These are phyloP conservation scores for Regulus satrapa DNA, from an alignment of 2,113 vertebrate genomes.

Conservation along the genomic window DNA sequence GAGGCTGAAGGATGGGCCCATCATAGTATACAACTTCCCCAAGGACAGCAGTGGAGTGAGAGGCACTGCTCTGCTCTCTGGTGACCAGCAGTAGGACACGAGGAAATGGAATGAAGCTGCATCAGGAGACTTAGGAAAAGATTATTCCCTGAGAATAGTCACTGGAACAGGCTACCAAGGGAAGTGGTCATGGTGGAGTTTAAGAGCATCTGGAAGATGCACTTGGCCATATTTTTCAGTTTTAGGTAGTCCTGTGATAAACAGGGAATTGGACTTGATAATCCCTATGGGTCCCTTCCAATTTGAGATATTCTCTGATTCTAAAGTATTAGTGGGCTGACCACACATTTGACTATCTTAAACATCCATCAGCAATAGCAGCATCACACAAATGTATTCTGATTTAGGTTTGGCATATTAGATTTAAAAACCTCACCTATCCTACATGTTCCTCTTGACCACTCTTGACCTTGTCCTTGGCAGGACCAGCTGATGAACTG, in stretches of 20 bases:
- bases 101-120: not conserved
- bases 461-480: not conserved
- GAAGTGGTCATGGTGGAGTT: not conserved
- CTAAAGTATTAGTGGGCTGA: not conserved
- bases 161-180: not conserved
- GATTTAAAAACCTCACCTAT: not conserved
- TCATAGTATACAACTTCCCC: not conserved
- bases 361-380: not conserved
- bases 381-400: not conserved
- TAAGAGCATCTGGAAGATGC: not conserved
- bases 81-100: accelerated
- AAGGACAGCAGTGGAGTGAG: accelerated
- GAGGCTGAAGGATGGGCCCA: not conserved
- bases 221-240: not conserved
- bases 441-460: not conserved
- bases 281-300: not conserved
- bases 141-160: not conserved
- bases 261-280: not conserved
- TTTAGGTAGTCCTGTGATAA: not conserved
- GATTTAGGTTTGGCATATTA: not conserved
- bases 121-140: not conserved
- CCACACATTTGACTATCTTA: not conserved
- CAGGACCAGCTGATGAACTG: not conserved
- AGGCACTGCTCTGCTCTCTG: not conserved
- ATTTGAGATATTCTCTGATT: not conserved